Base-by-base conservation (phyloP, 2,113 vertebrate species). In the Geococcyx californianus region DNA sequence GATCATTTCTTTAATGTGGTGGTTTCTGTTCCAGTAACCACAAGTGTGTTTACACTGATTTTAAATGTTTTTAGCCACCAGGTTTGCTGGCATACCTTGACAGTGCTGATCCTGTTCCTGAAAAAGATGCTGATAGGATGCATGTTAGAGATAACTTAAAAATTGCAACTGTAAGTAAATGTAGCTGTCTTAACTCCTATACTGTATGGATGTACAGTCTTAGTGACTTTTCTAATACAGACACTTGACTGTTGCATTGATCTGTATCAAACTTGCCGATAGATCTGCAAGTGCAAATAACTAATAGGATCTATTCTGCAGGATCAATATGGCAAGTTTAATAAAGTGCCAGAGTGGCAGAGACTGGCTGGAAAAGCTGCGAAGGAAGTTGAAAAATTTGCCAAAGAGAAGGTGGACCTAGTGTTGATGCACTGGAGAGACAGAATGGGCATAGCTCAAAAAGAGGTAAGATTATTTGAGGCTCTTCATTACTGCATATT, bases 391-490 rank as follows among this genome's bases (percentile, higher is more conserved):
- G 99, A 99, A 96, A 99, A 99, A 98, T 99, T 99, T 97, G 99
- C 99, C 97, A 99, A 99, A 98, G 99, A 99, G 92, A 99, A 99
- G 96, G 98, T 99, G 12, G 99, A 99, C 95, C 36, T 99, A 3
- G 98, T 99, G 79, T 98, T 99, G 93, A 99, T 99, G 98, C 99
- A 99, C 97, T 99, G 99, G 99, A 98, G 99, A 84, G 99, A 99
- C 82, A 98, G 99, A 95, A 99, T 99, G 99, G 99, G 99, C 91
- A 99, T 99, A 87, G 98, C 99, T 80, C 99, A 99, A 87, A 99
- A 99, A 97, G 99, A 99, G 99, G 99, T 99, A 98, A 98, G 97
- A 89, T 40, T 45, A 15, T 66, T 92, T 66, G 15, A 54, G 83
- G 16, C 28, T 56, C 33, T 73, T 67, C 20, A 3, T 52, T 86